These are phyloP conservation scores for Propithecus coquereli DNA, from an alignment of 2,113 vertebrate genomes.

Conservation along the genomic window DNA sequence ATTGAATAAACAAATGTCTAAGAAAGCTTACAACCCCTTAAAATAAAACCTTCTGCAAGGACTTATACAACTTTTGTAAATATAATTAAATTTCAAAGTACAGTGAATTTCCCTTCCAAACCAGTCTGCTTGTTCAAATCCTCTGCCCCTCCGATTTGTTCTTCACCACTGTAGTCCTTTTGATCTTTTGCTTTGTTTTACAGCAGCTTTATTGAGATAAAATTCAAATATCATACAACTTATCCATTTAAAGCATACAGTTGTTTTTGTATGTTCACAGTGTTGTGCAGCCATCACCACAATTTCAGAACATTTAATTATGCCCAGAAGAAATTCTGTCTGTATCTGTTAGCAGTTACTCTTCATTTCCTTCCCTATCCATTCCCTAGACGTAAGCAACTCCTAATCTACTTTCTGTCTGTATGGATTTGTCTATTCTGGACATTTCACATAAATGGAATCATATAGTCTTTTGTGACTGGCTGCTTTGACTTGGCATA, in stretches of 20 bases:
- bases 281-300: not conserved
- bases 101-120: not conserved
- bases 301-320: conserved; percentile 1
- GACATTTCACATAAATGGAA: not conserved
- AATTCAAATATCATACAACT: not conserved
- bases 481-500: not conserved
- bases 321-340: not conserved
- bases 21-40: not conserved
- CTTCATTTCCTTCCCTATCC: not conserved
- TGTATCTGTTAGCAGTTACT: not conserved
- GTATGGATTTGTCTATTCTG: not conserved
- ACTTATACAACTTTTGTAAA: not conserved
- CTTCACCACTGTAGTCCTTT: not conserved
- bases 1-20: not conserved
- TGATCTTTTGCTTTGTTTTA: not conserved
- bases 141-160: not conserved
- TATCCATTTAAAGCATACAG: not conserved
- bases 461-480: not conserved
- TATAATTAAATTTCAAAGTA: conserved; percentile 19
- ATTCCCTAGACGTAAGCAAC: not conserved
- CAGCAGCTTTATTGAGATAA: not conserved
- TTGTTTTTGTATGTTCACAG: not conserved
- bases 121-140: not conserved
- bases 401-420: not conserved
- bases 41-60: not conserved